Evolutionary conservation across 2,113 vertebrate species (phyloP), one percentile per base, ranked within the genome.

Genomic region (Alosa alosa): DNA sequence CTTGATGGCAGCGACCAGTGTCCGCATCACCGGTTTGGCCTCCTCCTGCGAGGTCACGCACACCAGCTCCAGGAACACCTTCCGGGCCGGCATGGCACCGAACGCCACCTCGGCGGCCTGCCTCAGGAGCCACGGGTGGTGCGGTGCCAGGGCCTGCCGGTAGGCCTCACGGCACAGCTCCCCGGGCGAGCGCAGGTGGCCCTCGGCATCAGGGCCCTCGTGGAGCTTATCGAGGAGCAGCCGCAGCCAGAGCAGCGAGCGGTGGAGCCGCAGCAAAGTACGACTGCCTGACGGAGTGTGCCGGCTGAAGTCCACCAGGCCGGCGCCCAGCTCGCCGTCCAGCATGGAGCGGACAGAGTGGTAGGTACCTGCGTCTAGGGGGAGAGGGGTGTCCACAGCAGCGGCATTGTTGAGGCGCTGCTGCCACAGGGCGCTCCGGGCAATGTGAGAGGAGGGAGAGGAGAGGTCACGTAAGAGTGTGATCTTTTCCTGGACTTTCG

Each of bases 81-180:
- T 31, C 8, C 95, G 88, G 9, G 93, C 89, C 0, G 97, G 97
- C 82, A 98, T 93, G 0, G 95, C 92, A 1, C 94, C 86, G 89
- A 97, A 96, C 0, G 95, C 96, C 0, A 97, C 17, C 86, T 94
- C 92, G 0, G 93, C 96, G 0, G 95, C 95, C 47, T 94, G 95
- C 0, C 94, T 94, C 1, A 97, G 75, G 2, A 96, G 36, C 97
- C 96, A 97, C 9, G 92, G 89, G 90, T 97, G 97, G 87, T 97
- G 90, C 0, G 94, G 94, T 0, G 94, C 95, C 84, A 97, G 84
- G 0, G 95, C 94, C 25, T 91, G 88, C n/a, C 44, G 9, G 86
- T 97, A 97, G 50, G 97, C 96, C 0, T 95, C 95, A 0, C 93
- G 85, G 75, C 95, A 96, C 86, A 95, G 88, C 55, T 11, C 86